These are phyloP conservation scores for Zaprionus inermis DNA, from an alignment of 1,140 invertebrate species.

Conservation along the genomic window DNA sequence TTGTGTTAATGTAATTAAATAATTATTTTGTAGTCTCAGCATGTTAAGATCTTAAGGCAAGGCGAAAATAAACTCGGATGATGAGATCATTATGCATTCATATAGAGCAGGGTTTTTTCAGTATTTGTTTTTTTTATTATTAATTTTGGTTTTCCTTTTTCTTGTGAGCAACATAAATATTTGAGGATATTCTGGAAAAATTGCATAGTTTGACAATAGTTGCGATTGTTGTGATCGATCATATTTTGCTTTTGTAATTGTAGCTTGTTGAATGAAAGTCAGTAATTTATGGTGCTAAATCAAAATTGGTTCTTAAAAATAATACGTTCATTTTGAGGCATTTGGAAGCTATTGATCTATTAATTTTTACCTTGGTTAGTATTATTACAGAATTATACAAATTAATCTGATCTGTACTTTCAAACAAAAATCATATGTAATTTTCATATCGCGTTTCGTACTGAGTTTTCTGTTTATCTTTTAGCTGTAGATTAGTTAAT, in stretches of 20 bases:
- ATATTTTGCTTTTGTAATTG: slow-evolving; percentile 29
- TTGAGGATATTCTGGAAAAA: slow-evolving; percentile 4
- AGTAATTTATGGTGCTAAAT: slow-evolving; percentile 70
- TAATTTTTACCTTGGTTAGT: slow-evolving; percentile 39
- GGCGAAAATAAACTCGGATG: slow-evolving; percentile 84
- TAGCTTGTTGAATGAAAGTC: slow-evolving; percentile 51
- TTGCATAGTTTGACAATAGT: slow-evolving; percentile 40
- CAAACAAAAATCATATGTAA: slow-evolving; percentile 1
- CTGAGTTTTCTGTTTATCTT: slow-evolving; percentile 28
- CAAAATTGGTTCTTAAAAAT: slow-evolving; percentile 39
- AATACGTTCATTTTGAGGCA: slow-evolving; percentile 28
- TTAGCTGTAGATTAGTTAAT: slow-evolving; percentile 18
- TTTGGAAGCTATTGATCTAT: slow-evolving; percentile 34
- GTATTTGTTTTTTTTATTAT: neutral
- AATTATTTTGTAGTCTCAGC: slow-evolving; percentile 50
- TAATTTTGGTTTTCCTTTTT: neutral
- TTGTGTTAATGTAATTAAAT: slow-evolving; percentile 21
- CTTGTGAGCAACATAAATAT: slow-evolving; percentile 57
- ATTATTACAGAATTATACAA: slow-evolving; percentile 41
- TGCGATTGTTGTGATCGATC: slow-evolving; percentile 14
- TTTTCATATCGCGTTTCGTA: slow-evolving; percentile 14
- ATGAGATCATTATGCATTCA: slow-evolving; percentile 81
- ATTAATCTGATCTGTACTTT: neutral
- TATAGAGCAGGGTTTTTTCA: slow-evolving; percentile 62
- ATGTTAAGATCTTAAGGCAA: slow-evolving; percentile 64